A percentile compares a stretch with the other conserved stretches of the same genome.
phyloP scores from a whole-genome alignment of 64 coral and sea anemone species.

The Anthopleura sola region DNA sequence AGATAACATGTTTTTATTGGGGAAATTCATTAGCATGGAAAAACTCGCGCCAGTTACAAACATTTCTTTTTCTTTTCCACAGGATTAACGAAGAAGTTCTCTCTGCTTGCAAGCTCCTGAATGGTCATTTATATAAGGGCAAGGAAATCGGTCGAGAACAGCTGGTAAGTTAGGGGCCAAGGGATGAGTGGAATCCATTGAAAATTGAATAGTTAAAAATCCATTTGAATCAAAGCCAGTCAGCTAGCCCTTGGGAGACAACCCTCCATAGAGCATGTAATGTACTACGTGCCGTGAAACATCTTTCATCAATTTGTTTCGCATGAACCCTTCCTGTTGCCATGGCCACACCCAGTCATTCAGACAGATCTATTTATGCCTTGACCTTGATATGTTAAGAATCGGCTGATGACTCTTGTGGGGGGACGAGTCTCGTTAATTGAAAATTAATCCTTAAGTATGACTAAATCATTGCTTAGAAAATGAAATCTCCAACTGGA shows the following conservation, averaged over 20 bases:
- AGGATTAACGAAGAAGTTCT: slow-evolving; percentile 78
- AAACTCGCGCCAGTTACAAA: no score
- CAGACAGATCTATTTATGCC: neutral
- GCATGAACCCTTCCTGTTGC: neutral
- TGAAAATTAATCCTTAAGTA: no score
- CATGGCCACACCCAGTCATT: neutral
- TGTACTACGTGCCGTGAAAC: neutral
- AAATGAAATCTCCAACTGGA: no score
- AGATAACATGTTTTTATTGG: neutral
- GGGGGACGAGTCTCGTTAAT: no score
- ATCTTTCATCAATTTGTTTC: neutral
- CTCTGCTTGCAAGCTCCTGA: slow-evolving; percentile 79
- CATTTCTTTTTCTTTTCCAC: neutral
- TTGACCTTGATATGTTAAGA: no score
- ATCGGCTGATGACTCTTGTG: no score
- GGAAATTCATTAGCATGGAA: neutral
- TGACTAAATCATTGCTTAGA: no score
- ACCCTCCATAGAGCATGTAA: neutral
- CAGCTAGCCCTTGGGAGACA: neutral
- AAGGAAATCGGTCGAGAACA: slow-evolving; percentile 90
- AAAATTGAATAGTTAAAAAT: neutral
- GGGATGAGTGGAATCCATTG: neutral
- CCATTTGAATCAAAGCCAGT: neutral
- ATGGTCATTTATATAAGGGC: slow-evolving; percentile 93
- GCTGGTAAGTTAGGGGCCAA: slow-evolving; percentile 54